Conservation (phyloP, 2,888 invertebrate genomes). For the Pollenia griseotomentosa region DNA sequence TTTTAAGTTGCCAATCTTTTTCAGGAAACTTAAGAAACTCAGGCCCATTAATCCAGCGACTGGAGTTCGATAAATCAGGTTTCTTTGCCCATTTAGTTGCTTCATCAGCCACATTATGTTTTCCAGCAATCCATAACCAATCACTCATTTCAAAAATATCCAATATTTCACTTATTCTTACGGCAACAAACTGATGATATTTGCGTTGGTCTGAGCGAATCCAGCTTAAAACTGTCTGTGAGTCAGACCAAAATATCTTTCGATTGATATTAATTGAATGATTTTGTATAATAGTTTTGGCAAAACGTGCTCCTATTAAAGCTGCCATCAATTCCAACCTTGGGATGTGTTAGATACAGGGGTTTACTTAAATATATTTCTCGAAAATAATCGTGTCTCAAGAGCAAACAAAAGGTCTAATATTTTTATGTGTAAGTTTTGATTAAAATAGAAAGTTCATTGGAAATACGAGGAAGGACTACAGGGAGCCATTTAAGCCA, state of each 20-base stretch:
- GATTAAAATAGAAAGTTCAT: no score
- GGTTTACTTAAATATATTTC: no score
- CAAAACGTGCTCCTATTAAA: conserved; percentile 68
- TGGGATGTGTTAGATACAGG: background rate
- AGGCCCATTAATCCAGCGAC: conserved; percentile 39
- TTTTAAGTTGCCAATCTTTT: no score
- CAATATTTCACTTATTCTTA: conserved; percentile 41
- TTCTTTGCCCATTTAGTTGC: conserved; percentile 9
- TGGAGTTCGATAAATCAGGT: conserved; percentile 19
- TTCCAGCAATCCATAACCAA: conserved; percentile 41
- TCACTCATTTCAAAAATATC: conserved; percentile 21
- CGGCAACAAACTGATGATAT: conserved; percentile 47
- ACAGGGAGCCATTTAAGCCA: no score
- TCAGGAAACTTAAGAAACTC: background rate
- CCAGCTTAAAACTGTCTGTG: conserved; percentile 11
- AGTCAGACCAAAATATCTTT: conserved; percentile 28
- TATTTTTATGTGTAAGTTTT: no score
- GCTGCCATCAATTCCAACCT: conserved; percentile 62
- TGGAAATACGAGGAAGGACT: no score
- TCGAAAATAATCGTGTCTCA: no score
- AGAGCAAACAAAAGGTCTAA: no score
- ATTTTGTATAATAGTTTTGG: background rate
- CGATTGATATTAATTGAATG: conserved; percentile 2
- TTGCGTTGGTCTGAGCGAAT: no score
- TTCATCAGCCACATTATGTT: conserved; percentile 12